Conservation (phyloP, 1,140 invertebrate genomes). For the Polyergus mexicanus region DNA sequence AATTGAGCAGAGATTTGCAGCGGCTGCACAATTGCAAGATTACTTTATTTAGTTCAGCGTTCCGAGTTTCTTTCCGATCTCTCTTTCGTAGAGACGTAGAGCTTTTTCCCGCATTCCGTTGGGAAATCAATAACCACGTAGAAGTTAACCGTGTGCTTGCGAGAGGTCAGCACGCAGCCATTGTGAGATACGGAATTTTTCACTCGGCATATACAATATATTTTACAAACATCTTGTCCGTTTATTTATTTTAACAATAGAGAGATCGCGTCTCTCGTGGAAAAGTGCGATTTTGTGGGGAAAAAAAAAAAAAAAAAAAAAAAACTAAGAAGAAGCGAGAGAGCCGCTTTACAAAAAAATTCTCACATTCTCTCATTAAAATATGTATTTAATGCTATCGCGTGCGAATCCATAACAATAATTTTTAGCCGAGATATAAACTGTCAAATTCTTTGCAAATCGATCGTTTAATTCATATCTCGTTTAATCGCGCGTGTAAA, state of each 20-base stretch:
- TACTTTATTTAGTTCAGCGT: slow-evolving; percentile 18
- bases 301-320: too few species aligned
- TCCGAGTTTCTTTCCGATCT: slow-evolving; percentile 17
- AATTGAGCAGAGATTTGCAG: slow-evolving; percentile 34
- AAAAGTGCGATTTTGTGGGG: background rate
- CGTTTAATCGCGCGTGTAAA: background rate
- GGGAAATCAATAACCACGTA: slow-evolving; percentile 47
- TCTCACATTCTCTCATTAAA: background rate
- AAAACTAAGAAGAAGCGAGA: background rate
- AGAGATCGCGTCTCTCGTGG: background rate
- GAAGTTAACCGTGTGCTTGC: slow-evolving; percentile 37
- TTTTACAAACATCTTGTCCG: slow-evolving; percentile 8
- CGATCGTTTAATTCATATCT: slow-evolving; percentile 31
- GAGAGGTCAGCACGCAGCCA: slow-evolving; percentile 52
- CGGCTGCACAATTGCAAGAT: slow-evolving; percentile 48
- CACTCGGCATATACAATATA: background rate
- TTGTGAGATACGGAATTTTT: background rate
- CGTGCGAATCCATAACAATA: background rate
- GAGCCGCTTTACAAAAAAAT: background rate
- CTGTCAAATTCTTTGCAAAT: background rate
- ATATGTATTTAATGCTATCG: background rate
- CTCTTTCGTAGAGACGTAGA: background rate
- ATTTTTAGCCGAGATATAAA: background rate
- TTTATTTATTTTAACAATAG: slow-evolving; percentile 10
- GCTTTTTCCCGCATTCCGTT: background rate